These are phyloP conservation scores for Drosophila hawaiiensis DNA, from an alignment of 2,888 invertebrate species.

Conservation along the genomic window DNA sequence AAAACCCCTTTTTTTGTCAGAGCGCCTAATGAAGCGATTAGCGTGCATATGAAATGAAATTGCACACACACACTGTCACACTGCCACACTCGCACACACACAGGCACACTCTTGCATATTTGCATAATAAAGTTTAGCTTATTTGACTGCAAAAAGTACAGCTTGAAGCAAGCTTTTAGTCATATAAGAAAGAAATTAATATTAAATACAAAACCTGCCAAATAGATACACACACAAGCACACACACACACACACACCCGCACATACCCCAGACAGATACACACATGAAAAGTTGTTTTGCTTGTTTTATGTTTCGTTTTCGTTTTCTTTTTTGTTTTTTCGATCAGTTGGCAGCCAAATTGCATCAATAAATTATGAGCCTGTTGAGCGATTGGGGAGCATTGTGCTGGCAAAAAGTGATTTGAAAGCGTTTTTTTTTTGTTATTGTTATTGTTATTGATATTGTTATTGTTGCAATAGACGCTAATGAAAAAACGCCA, in stretches of 20 bases:
- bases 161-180: background rate
- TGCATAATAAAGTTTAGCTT: background rate
- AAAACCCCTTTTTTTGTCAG: slow-evolving; percentile 43
- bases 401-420: slow-evolving; percentile 25
- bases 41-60: slow-evolving; percentile 68
- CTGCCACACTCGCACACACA: slow-evolving; percentile 17
- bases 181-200: slow-evolving; percentile 7
- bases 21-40: slow-evolving; percentile 74
- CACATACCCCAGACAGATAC: slow-evolving; percentile 4
- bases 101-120: slow-evolving; percentile 1
- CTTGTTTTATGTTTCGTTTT: slow-evolving; percentile 1
- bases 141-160: slow-evolving; percentile 9
- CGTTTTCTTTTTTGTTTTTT: background rate
- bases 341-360: slow-evolving; percentile 45
- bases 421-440: slow-evolving; percentile 27
- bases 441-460: slow-evolving; percentile 3
- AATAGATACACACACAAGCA: slow-evolving; percentile 6
- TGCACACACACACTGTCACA: slow-evolving; percentile 34
- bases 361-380: slow-evolving; percentile 70
- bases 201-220: slow-evolving; percentile 18
- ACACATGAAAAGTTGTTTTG: slow-evolving; percentile 12
- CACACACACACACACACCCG: slow-evolving; percentile 5
- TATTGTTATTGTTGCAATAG: slow-evolving; percentile 13
- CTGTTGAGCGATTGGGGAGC: slow-evolving; percentile 61
- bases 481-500: slow-evolving; percentile 53